These are phyloP conservation scores for Pantala flavescens DNA, from an alignment of 1,140 invertebrate genomes.

Conservation along the genomic window DNA sequence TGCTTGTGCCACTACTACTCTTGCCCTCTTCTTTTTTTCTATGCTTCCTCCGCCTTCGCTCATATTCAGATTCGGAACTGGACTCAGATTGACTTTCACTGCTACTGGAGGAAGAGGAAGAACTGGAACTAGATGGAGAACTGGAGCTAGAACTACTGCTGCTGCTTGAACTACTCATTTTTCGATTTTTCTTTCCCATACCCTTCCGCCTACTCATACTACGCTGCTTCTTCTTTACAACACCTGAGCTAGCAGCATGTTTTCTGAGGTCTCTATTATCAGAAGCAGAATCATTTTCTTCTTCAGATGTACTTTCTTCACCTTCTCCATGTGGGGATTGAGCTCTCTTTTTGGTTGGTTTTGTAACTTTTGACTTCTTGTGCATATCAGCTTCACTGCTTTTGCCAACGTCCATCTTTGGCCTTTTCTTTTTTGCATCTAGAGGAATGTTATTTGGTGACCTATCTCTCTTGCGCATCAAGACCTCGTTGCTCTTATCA, in stretches of 20 bases:
- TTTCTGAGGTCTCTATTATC: not conserved
- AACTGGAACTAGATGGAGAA: not conserved
- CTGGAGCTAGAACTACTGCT: not conserved
- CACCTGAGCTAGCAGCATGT: not conserved
- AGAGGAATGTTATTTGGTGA: not conserved
- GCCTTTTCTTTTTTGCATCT: not conserved
- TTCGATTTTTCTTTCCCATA: not conserved
- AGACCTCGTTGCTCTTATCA: not conserved
- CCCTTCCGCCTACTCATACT: not conserved
- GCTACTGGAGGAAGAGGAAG: not conserved
- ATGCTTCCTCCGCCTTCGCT: conserved; percentile 4
- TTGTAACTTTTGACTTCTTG: not conserved
- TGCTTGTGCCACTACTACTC: not conserved
- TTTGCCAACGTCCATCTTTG: not conserved
- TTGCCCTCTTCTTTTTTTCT: conserved; percentile 6
- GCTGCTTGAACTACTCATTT: not conserved
- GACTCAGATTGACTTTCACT: conserved; percentile 11
- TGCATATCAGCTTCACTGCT: not conserved
- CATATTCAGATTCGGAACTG: conserved; percentile 11
- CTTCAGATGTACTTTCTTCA: not conserved
- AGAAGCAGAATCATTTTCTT: conserved; percentile 12
- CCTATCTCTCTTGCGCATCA: not conserved
- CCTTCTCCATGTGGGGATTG: not conserved
- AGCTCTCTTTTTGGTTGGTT: not conserved
- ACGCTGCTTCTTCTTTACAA: not conserved